Percentiles rank a stretch among this genome's conserved stretches.
phyloP scores from a whole-genome alignment of 2,888 invertebrate genomes.

The Hypsopygia costalis region DNA sequence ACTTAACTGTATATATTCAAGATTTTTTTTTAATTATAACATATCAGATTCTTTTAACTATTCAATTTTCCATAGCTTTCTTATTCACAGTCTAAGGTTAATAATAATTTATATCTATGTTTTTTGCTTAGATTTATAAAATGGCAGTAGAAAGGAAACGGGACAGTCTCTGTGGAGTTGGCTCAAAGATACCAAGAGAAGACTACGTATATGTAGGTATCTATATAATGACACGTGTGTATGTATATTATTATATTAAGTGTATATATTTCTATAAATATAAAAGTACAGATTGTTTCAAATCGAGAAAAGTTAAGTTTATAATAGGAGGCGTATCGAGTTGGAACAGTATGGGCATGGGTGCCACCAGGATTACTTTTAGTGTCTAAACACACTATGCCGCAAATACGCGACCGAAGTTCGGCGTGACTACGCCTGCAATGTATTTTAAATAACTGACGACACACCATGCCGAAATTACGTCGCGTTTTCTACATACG shows the following conservation, averaged over 20 bases:
- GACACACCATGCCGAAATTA: too few species aligned
- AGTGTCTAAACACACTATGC: too few species aligned
- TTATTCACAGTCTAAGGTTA: slow-evolving; percentile 6
- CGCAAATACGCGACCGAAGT: too few species aligned
- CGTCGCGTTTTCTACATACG: too few species aligned
- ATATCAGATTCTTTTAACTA: too few species aligned
- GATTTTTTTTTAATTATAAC: too few species aligned
- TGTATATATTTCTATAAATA: not conserved
- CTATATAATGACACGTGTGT: not conserved
- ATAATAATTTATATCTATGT: slow-evolving; percentile 22
- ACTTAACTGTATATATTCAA: too few species aligned
- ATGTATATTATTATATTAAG: not conserved
- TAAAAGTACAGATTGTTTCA: slow-evolving; percentile 2
- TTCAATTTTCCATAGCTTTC: not conserved
- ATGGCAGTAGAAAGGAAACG: slow-evolving; percentile 34
- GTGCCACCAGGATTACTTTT: too few species aligned
- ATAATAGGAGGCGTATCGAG: too few species aligned
- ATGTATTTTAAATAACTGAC: too few species aligned
- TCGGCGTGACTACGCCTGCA: too few species aligned
- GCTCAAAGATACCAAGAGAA: slow-evolving; percentile 11
- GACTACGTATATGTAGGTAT: slow-evolving; percentile 1
- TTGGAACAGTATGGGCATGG: too few species aligned
- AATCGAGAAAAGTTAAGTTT: not conserved
- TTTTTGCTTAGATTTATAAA: slow-evolving; percentile 26
- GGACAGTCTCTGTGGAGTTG: slow-evolving; percentile 27